Percentiles rank a stretch among this genome's conserved stretches.
These are phyloP conservation scores for Eurypyga helias DNA, from an alignment of 2,113 vertebrate species.

Conservation along the genomic window DNA sequence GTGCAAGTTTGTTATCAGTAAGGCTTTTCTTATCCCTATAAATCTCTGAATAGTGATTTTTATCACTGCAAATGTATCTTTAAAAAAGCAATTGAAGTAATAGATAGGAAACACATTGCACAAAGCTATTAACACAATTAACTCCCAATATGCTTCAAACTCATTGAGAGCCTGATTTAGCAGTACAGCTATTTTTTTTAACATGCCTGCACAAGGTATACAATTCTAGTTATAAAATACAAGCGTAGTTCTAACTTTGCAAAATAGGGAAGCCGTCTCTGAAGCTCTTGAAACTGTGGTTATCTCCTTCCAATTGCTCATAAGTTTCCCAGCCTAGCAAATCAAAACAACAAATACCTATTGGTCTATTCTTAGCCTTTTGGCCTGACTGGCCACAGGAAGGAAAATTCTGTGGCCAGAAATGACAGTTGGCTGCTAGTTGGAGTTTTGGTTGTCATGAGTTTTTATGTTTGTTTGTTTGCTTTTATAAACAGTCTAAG, in stretches of 20 bases:
- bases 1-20: neutral
- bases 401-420: neutral
- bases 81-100: neutral
- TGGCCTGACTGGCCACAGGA: neutral
- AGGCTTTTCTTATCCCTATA: neutral
- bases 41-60: constrained; percentile 29
- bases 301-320: neutral
- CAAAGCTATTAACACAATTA: neutral
- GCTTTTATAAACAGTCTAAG: neutral
- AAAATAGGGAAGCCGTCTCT: neutral
- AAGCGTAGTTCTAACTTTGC: neutral
- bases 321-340: neutral
- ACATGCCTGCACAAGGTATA: neutral
- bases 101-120: neutral
- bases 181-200: neutral
- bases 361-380: neutral
- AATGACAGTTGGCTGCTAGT: neutral
- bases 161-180: neutral
- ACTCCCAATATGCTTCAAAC: neutral
- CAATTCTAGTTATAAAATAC: neutral
- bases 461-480: neutral
- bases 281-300: neutral
- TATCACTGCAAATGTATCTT: constrained; percentile 2
- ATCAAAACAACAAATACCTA: neutral
- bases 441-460: neutral